Base-by-base conservation (phyloP, 2,113 vertebrate genomes). In the Cranoglanis bouderius region DNA sequence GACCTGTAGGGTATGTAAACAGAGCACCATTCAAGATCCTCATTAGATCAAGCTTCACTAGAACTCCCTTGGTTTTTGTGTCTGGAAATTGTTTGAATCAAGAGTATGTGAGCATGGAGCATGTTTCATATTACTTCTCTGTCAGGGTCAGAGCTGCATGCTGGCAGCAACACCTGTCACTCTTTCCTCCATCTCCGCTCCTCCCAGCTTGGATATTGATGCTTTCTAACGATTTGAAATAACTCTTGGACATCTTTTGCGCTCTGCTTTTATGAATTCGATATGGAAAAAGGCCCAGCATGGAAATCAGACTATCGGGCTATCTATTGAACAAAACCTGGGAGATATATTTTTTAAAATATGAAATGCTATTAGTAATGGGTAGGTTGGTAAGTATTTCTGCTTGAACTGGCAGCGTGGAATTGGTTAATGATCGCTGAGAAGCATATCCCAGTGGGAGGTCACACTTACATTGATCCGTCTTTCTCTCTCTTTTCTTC, bases 381-480 rank as follows among this genome's bases (percentile, higher is more conserved):
- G 81, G 55, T 40, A 38, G 55, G 82, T 85, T 85, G 88, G 86
- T 85, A 87, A 40, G 75, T 91, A 87, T 70, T 90, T 92, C 74
- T 86, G 84, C 40, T 90, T 75, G 43, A 78, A 26, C 86, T 85
- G 85, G 85, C 82, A 89, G 91, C 80, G 72, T 88, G 88, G 49
- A 91, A 94, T 92, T 86, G 87, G 92, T 93, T 93, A 94, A 94
- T 91, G 92, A 93, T 91, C 90, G 90, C 86, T 90, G 92, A 89
- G 82, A 86, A 93, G 92, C n/a, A 85, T 81, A 90, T 85, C 91
- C 89, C 89, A 74, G 85, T 77, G 90, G 93, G 94, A 93, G 92
- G 93, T 93, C 94, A 93, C 84, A 84, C 92, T 85, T 72, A 40
- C 92, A 95, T 95, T 80, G 92, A 96, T 95, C 93, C 63, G 84